Base-by-base conservation (phyloP, 1,140 invertebrate genomes). In the Zaprionus nigranus region DNA sequence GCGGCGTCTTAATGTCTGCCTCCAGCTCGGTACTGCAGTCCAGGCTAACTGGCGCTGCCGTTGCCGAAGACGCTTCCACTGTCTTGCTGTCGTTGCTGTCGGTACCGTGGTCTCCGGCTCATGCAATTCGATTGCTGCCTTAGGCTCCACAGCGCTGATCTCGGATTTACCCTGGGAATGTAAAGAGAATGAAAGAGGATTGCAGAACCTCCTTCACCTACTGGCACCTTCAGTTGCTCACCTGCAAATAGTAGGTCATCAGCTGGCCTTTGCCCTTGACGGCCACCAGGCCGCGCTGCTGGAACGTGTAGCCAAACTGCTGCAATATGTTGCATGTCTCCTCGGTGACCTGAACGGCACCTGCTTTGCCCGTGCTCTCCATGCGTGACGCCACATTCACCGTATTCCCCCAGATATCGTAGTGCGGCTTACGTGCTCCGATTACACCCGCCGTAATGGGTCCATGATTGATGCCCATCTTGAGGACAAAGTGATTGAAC, bases 181-280 rank as follows among this genome's bases (percentile, higher is more conserved):
- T 9, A 6, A 4, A 34, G 11, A 46, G 17, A 13, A 22, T 1
- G 30, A n/a, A n/a, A n/a, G n/a, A n/a, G n/a, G 9, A 11, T 34
- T 34, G 30, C 30, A 7, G 5, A 34, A 26, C 24, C 24, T 26
- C n/a, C n/a, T n/a, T n/a, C n/a, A n/a, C n/a, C n/a, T n/a, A n/a
- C n/a, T n/a, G 34, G n/a, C 13, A 11, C 9, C 30, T 34, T 9
- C 3, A 11, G 9, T 20, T 28, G 60, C 58, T 95, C n/a, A 96
- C 96, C 68, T 96, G 94, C 36, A 99, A 93, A 92, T 98, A 99
- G 93, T 98, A 99, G 0, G 98, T 99, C 95, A 98, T 96, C 13
- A 99, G 94, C 93, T 99, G 97, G 5, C 98, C 98, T 93, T 99
- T 99, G 53, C 98, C 98, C 92, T 99, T 99, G 5, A 99, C 98